Conservation (phyloP, 2,797 vertebrate species). For the Cossypha caffra region DNA sequence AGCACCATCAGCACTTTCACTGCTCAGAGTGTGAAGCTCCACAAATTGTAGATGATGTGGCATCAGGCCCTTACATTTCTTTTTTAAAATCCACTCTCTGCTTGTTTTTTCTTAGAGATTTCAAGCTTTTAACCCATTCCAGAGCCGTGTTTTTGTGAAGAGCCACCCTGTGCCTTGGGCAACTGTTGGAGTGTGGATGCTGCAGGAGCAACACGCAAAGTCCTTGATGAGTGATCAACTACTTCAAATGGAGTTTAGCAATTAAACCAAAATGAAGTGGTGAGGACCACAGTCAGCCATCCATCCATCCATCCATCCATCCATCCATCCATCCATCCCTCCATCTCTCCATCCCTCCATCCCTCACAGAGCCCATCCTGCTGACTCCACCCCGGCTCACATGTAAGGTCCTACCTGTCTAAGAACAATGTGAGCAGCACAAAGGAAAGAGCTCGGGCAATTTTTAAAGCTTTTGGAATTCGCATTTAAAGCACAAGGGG, state of each 20-base stretch:
- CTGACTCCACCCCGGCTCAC: conserved; percentile 16
- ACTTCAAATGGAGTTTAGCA: neutral
- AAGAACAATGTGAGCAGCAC: neutral
- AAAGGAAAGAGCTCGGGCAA: neutral
- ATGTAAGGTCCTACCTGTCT: neutral
- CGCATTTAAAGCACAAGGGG: neutral
- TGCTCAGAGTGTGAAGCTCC: fast-evolving
- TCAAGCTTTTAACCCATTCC: fast-evolving
- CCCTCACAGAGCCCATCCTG: neutral
- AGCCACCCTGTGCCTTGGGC: fast-evolving
- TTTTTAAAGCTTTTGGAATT: neutral
- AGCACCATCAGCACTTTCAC: neutral
- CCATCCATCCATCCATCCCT: neutral
- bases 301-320: neutral
- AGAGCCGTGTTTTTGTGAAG: fast-evolving
- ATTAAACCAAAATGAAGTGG: conserved; percentile 68
- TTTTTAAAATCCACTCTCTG: neutral
- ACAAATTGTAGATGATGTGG: neutral
- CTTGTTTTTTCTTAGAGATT: neutral
- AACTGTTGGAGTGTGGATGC: neutral
- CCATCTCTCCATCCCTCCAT: neutral
- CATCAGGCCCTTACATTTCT: neutral
- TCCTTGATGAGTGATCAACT: neutral
- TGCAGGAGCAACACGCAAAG: neutral
- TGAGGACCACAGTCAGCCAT: neutral